Evolutionary conservation across 2,888 invertebrate genomes (phyloP).

Genomic region (Ptycholaimellus sp.): DNA sequence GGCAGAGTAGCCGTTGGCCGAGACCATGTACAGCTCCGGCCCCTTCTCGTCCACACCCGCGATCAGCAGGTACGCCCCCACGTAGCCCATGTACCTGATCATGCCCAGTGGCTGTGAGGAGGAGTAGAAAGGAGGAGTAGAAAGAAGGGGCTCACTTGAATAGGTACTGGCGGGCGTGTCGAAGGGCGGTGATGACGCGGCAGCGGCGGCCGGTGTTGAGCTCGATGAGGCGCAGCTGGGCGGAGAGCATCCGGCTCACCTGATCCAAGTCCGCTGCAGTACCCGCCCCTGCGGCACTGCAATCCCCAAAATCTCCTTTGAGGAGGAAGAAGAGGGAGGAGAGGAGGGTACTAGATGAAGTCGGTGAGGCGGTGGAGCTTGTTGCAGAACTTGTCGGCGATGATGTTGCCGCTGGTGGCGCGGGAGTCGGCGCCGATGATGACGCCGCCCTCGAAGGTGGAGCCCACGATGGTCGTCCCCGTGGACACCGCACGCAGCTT

Average conservation of each 20-base stretch:
- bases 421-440: conserved; percentile 92
- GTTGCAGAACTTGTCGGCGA: conserved; percentile 80
- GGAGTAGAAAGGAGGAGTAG: not conserved
- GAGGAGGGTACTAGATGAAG: conserved; percentile 32
- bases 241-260: conserved; percentile 54
- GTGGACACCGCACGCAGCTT: conserved; percentile 77
- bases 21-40: conserved; percentile 66
- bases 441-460: conserved; percentile 64
- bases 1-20: conserved; percentile 83
- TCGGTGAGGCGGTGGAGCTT: conserved; percentile 49
- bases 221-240: conserved; percentile 71
- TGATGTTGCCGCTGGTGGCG: conserved; percentile 77
- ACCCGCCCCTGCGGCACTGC: conserved; percentile 78
- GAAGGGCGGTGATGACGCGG: conserved; percentile 68
- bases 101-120: not conserved
- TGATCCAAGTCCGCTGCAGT: conserved; percentile 93
- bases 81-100: conserved; percentile 45
- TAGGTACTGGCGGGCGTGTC: conserved; percentile 68
- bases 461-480: conserved; percentile 88
- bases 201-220: conserved; percentile 59
- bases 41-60: conserved; percentile 81
- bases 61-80: conserved; percentile 75
- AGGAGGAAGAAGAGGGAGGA: no score
- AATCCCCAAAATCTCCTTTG: no score
- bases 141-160: conserved; percentile 40